Evolutionary conservation across 2,113 vertebrate species (phyloP), one percentile per base, ranked within the genome.

Genomic region (Petromus typicus): DNA sequence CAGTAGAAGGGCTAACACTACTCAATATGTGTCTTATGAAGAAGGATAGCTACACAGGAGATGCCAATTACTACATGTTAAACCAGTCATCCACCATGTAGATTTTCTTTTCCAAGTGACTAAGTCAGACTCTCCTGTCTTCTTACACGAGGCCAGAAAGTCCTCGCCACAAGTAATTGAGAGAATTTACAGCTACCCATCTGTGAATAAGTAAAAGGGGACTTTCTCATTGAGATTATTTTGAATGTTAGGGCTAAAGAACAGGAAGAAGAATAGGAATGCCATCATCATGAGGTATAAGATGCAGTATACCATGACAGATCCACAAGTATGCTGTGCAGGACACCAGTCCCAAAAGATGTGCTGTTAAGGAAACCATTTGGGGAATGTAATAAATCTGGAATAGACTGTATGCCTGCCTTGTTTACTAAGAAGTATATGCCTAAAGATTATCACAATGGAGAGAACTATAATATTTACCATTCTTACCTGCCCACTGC

Each of bases 101-200:
- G n/a, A 63, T 92, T 80, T 93, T 91, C 54, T 90, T 63, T 71
- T 43, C 30, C 81, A 82, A 40, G 75, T 51, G 48, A 82, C 40
- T 63, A 22, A 93, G 66, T n/a, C 18, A 92, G 34, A 93, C 87
- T 95, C 56, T 90, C 59, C 48, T 67, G 8, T 54, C 90, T 95
- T 63, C 88, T 96, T 78, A 40, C 79, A 83, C 59, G 34, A 87
- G 14, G n/a, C 57, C 93, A 32, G 61, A 73, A 34, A 51, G 85
- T 90, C 69, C 82, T 97, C 86, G 30, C 93, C 7, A 82, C 2
- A 56, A 5, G 25, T 30, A 94, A 85, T 56, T 69, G 45, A 91
- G 87, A 43, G 22, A 88, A 94, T 57, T 82, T 64, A 27, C 4
- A 67, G 63, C 9, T 86, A 3, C 25, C 40, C 45, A 32, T 3